Evolutionary conservation across 2,888 invertebrate species (phyloP), one percentile per base, ranked within the genome.

Genomic region (Conus canariensis): DNA sequence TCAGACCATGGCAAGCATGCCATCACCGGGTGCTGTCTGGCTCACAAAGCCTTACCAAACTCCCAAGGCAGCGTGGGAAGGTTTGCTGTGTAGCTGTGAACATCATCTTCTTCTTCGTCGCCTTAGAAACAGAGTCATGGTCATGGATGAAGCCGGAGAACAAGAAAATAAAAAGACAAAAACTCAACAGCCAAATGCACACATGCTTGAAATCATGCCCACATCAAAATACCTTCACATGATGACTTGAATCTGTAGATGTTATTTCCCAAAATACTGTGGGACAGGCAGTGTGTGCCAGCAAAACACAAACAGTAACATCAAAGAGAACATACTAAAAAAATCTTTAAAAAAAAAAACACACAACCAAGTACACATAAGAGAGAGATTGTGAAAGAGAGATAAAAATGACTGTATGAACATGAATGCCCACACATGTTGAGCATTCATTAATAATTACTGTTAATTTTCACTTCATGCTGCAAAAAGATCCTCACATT

Each of bases 41-140:
- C 58, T 16, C 64, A 86, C 67, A 30, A 45, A 58, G 25, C 89
- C 92, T 92, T 92, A 92, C 92, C 92, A 90, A 91, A 91, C 64
- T 92, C 92, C 91, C 92, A 92, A 22, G 92, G 92, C 58, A 92
- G 87, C 56, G 91, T 90, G 19, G 92, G 92, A 89, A 92, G 91
- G 90, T 91, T 90, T 16, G 85, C 89, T 89, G 89, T 85, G 85
- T 85, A 89, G 89, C 25, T 89, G 85, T 60, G 70, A 74, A 83
- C 89, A 70, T 89, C 89, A 56, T 82, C 88, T 83, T 82, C 88
- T 14, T 85, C 85, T 19, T 89, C 85, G 16, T 70, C 58, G 70
- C 77, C 85, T 85, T 85, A 59, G 59, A 89, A 89, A 89, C 74
- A 89, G 56, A 89, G 85, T 30, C 74, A 83, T 9, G 60, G 14